phyloP scores from a whole-genome alignment of 2,888 invertebrate genomes.

The Drosophila mettleri region DNA sequence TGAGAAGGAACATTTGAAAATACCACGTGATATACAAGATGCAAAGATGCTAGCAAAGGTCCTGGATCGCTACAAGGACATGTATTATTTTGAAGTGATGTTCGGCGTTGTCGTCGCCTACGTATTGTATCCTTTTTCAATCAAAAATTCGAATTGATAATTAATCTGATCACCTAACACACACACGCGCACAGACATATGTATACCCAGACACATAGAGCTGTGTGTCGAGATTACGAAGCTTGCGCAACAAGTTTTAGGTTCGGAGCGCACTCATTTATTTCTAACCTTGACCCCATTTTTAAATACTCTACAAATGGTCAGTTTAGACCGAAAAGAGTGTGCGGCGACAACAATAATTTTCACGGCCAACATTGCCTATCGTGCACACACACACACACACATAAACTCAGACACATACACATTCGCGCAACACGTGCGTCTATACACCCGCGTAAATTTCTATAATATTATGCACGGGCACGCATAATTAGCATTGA shows the following conservation, averaged over 20 bases:
- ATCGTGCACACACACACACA: constrained; percentile 6
- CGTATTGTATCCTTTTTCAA: constrained; percentile 97
- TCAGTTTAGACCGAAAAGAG: constrained; percentile 34
- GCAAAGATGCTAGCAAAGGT: constrained; percentile 97
- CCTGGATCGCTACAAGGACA: constrained; percentile 95
- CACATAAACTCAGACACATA: constrained; percentile 13
- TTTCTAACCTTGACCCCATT: constrained; percentile 69
- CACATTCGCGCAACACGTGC: constrained; percentile 5
- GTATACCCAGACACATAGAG: neutral
- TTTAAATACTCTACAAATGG: constrained; percentile 38
- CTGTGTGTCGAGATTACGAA: constrained; percentile 29
- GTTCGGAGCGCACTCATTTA: constrained; percentile 8
- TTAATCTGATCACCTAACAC: neutral
- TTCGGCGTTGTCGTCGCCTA: constrained; percentile 95
- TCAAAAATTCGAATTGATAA: neutral
- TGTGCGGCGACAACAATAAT: constrained; percentile 8
- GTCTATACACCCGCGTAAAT: constrained; percentile 22
- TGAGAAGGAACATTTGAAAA: constrained; percentile 93
- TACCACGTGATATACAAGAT: constrained; percentile 97
- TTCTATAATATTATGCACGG: constrained; percentile 41
- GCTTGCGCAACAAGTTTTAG: constrained; percentile 8
- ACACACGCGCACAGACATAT: neutral
- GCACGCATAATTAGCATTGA: constrained; percentile 57
- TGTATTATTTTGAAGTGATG: constrained; percentile 96
- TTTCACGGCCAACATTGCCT: constrained; percentile 42